Conservation (phyloP, 2,888 invertebrate genomes). For the Caradrina kadenii region DNA sequence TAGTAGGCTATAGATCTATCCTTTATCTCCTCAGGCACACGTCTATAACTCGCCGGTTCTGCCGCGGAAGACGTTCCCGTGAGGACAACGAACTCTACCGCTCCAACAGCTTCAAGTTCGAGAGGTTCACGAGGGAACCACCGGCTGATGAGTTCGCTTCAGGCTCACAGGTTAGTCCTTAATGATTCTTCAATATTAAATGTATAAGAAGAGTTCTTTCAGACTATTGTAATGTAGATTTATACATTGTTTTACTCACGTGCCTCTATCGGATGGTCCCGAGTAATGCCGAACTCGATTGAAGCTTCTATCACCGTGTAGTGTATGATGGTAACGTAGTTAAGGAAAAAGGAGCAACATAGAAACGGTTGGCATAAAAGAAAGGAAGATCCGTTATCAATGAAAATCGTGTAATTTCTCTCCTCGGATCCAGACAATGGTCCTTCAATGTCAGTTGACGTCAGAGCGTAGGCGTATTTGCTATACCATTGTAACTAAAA, state of each 20-base stretch:
- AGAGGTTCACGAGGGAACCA: constrained; percentile 93
- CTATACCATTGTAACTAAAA: constrained; percentile 12
- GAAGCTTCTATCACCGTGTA: not conserved
- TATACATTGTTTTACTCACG: not conserved
- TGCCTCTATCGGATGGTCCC: not conserved
- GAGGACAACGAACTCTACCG: constrained; percentile 96
- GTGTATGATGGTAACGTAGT: not conserved
- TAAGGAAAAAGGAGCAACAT: constrained; percentile 9
- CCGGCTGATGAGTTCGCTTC: constrained; percentile 92
- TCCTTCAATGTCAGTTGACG: not conserved
- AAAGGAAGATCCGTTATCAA: constrained; percentile 13
- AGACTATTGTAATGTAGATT: not conserved
- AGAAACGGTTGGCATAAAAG: not conserved
- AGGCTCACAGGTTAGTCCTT: constrained; percentile 92
- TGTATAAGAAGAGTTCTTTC: too few species aligned
- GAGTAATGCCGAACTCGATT: not conserved
- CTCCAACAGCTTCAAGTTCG: constrained; percentile 97
- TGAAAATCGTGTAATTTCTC: constrained; percentile 12
- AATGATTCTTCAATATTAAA: not conserved
- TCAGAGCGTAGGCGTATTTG: constrained; percentile 11
- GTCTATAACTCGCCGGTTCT: constrained; percentile 93
- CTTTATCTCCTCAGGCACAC: constrained; percentile 77
- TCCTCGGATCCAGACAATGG: constrained; percentile 14
- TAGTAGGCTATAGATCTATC: too few species aligned
- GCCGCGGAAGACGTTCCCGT: constrained; percentile 92